These are phyloP conservation scores for Lindbergichthys nudifrons DNA, from an alignment of 2,797 vertebrate species.

Conservation along the genomic window DNA sequence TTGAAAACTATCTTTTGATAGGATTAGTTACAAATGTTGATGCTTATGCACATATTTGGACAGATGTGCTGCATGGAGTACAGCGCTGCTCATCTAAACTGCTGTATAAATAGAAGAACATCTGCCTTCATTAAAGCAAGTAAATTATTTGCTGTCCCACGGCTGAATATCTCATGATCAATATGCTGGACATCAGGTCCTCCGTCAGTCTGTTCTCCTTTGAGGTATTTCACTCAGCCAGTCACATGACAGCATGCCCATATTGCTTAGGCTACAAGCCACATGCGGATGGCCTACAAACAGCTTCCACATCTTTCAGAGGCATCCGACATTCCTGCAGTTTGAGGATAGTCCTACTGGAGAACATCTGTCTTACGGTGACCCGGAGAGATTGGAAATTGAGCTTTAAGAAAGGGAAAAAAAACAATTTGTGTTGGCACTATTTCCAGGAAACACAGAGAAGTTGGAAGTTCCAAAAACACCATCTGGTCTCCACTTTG, in stretches of 20 bases:
- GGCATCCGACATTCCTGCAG: conserved; percentile 54
- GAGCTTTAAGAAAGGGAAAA: conserved; percentile 80
- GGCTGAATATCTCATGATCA: conserved; percentile 56
- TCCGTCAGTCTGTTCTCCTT: conserved; percentile 50
- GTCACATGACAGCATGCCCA: conserved; percentile 53
- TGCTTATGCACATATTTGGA: background rate
- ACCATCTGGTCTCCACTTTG: conserved; percentile 87
- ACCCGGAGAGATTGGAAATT: conserved; percentile 77
- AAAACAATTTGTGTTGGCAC: conserved; percentile 75
- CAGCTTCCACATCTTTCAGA: conserved; percentile 55
- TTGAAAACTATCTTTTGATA: background rate
- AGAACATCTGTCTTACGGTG: conserved; percentile 83
- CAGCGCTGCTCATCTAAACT: background rate
- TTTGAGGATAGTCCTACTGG: conserved; percentile 62
- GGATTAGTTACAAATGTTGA: conserved; percentile 18
- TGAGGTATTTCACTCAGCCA: conserved; percentile 52
- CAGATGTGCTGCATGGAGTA: conserved; percentile 35
- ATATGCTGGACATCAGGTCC: conserved; percentile 63
- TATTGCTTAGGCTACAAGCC: conserved; percentile 62
- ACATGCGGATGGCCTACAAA: conserved; percentile 39
- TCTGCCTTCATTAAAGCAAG: conserved; percentile 62
- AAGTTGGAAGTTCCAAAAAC: conserved; percentile 80
- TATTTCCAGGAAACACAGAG: conserved; percentile 61
- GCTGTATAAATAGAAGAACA: conserved; percentile 43
- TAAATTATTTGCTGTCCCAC: conserved; percentile 26